Base-by-base conservation (phyloP, 2,113 vertebrate species). In the Capreolus pygargus region DNA sequence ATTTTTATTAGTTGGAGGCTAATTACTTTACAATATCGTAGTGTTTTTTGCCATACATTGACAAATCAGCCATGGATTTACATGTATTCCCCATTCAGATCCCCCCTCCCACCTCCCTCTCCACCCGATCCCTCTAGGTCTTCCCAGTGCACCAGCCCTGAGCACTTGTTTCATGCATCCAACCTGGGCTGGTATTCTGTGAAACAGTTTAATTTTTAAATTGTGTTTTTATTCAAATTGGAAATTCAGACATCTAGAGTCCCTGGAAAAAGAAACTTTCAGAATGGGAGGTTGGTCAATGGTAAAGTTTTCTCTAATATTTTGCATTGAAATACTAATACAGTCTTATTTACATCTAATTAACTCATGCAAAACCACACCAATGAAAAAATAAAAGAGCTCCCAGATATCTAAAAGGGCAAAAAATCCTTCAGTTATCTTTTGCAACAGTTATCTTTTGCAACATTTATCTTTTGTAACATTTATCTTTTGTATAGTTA, bases 181-280 rank as follows among this genome's bases (percentile, higher is more conserved):
- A 2, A 47, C 10, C 47, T 47, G 47, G 47, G 47, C 47, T 47
- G 47, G 47, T 47, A 10, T 11, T 47, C 47, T 47, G 47, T 70
- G 43, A 96, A 92, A 83, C 61, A n/a, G 52, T 81, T 74, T 57
- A 88, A 47, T 61, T 95, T 90, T 88, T 88, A 92, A 87, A 36
- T 30, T 86, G 28, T 4, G n/a, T 52, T 91, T 93, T 94, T 87
- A 87, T 52, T 91, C n/a, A 91, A 52, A 79, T 74, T 82, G 60
- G 21, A 91, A 96, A 82, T 19, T 96, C 33, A 74, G 60, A 87
- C n/a, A 60, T 76, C 27, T 88, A 36, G n/a, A 70, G 4, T 84
- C 57, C 58, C 36, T 89, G 28, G 70, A 70, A 45, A 91, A 85
- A 84, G 12, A 79, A 79, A 36, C 15, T 78, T 61, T 55, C 23